Evolutionary conservation across 2,888 invertebrate species (phyloP).

Genomic region (Seira sanloemensis): DNA sequence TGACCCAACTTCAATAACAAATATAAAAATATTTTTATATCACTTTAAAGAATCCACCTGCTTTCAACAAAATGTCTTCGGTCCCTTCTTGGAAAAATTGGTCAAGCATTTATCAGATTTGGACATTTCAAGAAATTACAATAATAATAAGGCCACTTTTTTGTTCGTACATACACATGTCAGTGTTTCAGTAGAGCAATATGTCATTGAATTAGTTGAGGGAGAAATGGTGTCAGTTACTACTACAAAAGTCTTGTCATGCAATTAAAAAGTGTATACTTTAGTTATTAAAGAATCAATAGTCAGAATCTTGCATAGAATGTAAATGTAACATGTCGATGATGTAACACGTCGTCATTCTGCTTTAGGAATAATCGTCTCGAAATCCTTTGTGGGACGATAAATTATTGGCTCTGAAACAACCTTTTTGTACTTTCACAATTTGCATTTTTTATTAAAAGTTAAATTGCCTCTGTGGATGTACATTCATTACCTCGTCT

Average conservation of each 20-base stretch:
- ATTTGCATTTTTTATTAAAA: too few relatives aligned
- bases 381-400: neutral
- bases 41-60: neutral
- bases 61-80: too few relatives aligned
- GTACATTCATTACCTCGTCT: conserved; percentile 75
- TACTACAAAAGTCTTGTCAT: neutral
- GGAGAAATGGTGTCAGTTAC: conserved; percentile 9
- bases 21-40: conserved; percentile 24
- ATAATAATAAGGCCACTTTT: too few relatives aligned
- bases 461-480: too few relatives aligned
- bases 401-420: neutral
- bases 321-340: too few relatives aligned
- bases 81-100: neutral
- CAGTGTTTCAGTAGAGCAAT: neutral
- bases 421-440: neutral
- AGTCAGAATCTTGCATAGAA: too few relatives aligned
- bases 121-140: too few relatives aligned
- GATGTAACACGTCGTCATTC: too few relatives aligned
- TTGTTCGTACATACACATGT: neutral
- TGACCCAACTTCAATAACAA: conserved; percentile 67
- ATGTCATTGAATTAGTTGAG: neutral
- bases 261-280: conserved; percentile 7
- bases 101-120: too few relatives aligned
- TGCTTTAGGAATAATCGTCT: too few relatives aligned
- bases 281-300: neutral